Conservation (phyloP, 1,140 invertebrate species). For the Apolygus lucorum region DNA sequence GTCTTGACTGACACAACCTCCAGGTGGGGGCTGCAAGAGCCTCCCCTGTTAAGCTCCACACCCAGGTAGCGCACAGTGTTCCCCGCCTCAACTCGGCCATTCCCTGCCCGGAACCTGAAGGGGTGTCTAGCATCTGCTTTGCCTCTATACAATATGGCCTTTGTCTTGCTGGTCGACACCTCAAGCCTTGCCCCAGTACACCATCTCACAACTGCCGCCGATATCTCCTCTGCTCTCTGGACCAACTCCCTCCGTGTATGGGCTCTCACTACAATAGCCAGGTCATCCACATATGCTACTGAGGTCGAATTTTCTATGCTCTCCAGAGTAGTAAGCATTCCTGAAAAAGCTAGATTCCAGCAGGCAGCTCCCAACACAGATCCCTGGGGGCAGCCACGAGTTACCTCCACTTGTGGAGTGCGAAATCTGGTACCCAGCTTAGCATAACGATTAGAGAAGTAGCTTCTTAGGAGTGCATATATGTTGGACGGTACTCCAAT, state of each 20-base stretch:
- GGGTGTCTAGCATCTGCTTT: conserved; percentile 11
- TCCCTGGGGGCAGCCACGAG: background rate
- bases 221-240: background rate
- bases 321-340: background rate
- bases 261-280: conserved; percentile 2
- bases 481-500: background rate
- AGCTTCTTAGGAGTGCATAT: background rate
- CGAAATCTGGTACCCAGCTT: background rate
- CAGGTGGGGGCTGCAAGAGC: background rate
- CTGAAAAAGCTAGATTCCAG: conserved; percentile 1
- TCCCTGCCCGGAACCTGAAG: conserved; percentile 4
- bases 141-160: conserved; percentile 26
- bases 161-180: conserved; percentile 26
- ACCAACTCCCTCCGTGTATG: background rate
- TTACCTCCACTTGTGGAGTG: background rate
- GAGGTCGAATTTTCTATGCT: background rate
- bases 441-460: background rate
- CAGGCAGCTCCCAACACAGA: background rate
- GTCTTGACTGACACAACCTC: background rate
- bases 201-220: background rate
- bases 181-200: conserved; percentile 4
- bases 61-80: background rate
- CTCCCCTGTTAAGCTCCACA: background rate
- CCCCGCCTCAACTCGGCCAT: conserved; percentile 13
- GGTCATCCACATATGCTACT: conserved; percentile 20